These are phyloP conservation scores for Chouioia cunea DNA, from an alignment of 2,888 invertebrate genomes.

Conservation along the genomic window DNA sequence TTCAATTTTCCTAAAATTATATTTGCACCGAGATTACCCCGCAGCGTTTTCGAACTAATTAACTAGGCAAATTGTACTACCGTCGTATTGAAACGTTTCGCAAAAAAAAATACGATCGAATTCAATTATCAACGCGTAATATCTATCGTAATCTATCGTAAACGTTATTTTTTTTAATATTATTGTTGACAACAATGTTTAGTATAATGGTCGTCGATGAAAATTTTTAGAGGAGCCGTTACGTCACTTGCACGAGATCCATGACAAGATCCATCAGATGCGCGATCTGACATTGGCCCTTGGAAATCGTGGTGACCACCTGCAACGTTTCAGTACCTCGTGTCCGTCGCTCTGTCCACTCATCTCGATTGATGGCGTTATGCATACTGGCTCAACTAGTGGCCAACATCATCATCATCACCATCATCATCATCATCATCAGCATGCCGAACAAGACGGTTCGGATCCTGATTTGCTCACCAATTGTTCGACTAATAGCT, in stretches of 20 bases:
- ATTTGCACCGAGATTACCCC: too few species aligned
- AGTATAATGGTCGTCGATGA: too few species aligned
- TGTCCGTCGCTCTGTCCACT: slow-evolving; percentile 76
- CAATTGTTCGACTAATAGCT: slow-evolving; percentile 70
- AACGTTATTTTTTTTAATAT: too few species aligned
- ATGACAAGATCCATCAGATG: slow-evolving; percentile 84
- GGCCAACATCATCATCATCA: background rate
- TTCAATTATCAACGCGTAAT: too few species aligned
- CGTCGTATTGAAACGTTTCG: too few species aligned
- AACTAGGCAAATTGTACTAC: too few species aligned
- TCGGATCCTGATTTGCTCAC: slow-evolving; percentile 71
- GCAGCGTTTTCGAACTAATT: too few species aligned
- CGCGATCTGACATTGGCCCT: slow-evolving; percentile 73
- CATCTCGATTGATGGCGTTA: slow-evolving; percentile 48
- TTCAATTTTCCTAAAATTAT: too few species aligned
- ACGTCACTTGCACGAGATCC: slow-evolving; percentile 80
- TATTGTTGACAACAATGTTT: too few species aligned
- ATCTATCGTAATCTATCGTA: too few species aligned
- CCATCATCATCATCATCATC: slow-evolving; percentile 7
- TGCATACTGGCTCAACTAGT: slow-evolving; percentile 12
- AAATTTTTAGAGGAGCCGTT: slow-evolving; percentile 83
- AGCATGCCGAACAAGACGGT: slow-evolving; percentile 42
- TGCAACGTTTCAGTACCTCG: slow-evolving; percentile 78
- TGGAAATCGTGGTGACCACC: slow-evolving; percentile 62
- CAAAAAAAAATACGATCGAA: too few species aligned